Evolutionary conservation across 2,888 invertebrate species (phyloP).

Genomic region (Drosophila incognita): DNA sequence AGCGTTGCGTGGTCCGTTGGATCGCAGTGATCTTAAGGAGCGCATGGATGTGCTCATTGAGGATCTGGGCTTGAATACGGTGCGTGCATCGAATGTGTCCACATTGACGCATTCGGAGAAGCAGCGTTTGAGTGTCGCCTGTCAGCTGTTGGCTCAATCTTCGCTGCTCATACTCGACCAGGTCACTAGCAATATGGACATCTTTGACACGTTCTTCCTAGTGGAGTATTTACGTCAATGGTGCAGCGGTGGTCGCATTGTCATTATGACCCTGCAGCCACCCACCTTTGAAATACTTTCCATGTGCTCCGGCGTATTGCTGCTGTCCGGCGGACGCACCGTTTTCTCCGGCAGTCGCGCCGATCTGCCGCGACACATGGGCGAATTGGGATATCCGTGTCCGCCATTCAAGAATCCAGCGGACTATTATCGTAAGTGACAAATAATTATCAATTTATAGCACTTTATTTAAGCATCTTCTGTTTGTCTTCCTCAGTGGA

Average conservation of each 20-base stretch:
- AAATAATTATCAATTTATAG: neutral
- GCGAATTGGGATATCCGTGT: constrained; percentile 95
- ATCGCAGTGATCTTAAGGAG: constrained; percentile 88
- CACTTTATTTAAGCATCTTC: neutral
- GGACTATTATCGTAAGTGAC: constrained; percentile 94
- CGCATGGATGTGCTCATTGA: constrained; percentile 94
- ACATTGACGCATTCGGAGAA: constrained; percentile 95
- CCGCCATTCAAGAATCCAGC: constrained; percentile 98
- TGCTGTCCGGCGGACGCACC: constrained; percentile 95
- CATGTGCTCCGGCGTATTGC: constrained; percentile 90
- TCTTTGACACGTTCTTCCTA: constrained; percentile 97
- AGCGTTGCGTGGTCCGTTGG: constrained; percentile 86
- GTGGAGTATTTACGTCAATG: constrained; percentile 97
- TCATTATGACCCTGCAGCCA: constrained; percentile 95
- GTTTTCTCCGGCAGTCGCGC: constrained; percentile 95
- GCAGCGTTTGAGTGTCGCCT: constrained; percentile 94
- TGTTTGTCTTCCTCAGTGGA: constrained; percentile 88
- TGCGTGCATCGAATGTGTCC: constrained; percentile 93
- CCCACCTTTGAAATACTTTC: constrained; percentile 98
- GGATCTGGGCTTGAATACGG: constrained; percentile 95
- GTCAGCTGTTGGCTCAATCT: constrained; percentile 93
- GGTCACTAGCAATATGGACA: constrained; percentile 89
- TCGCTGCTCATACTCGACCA: constrained; percentile 95
- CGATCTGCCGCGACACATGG: constrained; percentile 97
- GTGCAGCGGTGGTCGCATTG: constrained; percentile 90